Evolutionary conservation across 1,140 invertebrate species (phyloP).

Genomic region (Leptinotarsa lineolata): DNA sequence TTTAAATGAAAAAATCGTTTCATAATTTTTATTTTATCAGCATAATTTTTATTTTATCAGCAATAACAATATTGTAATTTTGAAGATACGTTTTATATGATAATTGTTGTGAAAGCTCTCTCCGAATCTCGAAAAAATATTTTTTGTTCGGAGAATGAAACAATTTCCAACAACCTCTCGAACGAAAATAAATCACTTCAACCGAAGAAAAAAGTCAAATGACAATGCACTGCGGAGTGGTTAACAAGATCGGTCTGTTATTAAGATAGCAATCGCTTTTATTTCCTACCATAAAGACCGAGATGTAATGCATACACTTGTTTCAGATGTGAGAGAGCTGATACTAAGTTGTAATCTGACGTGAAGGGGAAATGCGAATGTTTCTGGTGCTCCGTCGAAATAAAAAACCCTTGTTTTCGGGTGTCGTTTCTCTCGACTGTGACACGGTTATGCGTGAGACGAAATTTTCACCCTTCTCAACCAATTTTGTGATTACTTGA

Average conservation of each 20-base stretch:
- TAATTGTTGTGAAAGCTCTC: too few relatives aligned
- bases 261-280: slow-evolving; percentile 58
- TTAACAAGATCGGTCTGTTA: slow-evolving; percentile 57
- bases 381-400: slow-evolving; percentile 45
- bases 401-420: slow-evolving; percentile 43
- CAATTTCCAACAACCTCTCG: too few relatives aligned
- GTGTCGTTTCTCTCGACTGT: slow-evolving; percentile 48
- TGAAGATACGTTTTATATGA: too few relatives aligned
- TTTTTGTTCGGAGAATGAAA: too few relatives aligned
- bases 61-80: too few relatives aligned
- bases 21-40: too few relatives aligned
- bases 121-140: too few relatives aligned
- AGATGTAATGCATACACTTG: slow-evolving; percentile 54
- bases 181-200: not conserved
- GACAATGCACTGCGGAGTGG: slow-evolving; percentile 53
- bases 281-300: slow-evolving; percentile 55
- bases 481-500: slow-evolving; percentile 55
- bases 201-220: slow-evolving; percentile 43
- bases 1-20: too few relatives aligned
- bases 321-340: slow-evolving; percentile 40
- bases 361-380: slow-evolving; percentile 37
- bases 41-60: too few relatives aligned
- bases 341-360: slow-evolving; percentile 33
- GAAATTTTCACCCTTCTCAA: slow-evolving; percentile 40
- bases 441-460: slow-evolving; percentile 53